A percentile compares a stretch with the other conserved stretches of the same genome.
phyloP scores from a whole-genome alignment of 2,113 vertebrate genomes.

The Delphinus delphis region DNA sequence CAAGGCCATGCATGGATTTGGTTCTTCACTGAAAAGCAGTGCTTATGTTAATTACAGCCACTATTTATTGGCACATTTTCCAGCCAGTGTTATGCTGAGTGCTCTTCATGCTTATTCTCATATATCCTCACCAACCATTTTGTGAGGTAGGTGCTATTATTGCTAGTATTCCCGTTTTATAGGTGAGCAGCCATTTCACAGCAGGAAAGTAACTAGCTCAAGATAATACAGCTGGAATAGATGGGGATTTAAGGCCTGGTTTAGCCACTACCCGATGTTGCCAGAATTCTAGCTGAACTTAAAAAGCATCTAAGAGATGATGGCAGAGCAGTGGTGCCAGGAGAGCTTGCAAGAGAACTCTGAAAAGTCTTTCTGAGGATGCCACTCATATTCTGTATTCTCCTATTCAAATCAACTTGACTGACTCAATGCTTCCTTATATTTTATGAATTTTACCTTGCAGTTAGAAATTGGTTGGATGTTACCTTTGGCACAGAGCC shows the following conservation, averaged over 20 bases:
- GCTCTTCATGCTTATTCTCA: not conserved
- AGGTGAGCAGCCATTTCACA: not conserved
- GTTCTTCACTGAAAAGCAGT: not conserved
- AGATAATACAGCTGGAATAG: not conserved
- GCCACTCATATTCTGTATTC: not conserved
- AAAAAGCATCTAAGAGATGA: not conserved
- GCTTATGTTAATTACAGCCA: not conserved
- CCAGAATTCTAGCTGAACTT: not conserved
- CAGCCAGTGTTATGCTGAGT: not conserved
- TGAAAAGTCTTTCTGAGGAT: not conserved
- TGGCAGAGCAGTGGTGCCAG: not conserved
- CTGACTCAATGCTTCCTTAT: not conserved
- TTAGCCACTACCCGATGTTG: not conserved
- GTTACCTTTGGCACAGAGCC: not conserved
- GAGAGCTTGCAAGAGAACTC: not conserved
- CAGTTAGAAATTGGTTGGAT: not conserved
- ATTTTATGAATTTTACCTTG: constrained; percentile 14
- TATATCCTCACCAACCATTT: not conserved
- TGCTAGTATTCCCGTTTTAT: not conserved
- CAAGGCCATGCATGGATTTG: not conserved
- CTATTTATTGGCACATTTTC: not conserved
- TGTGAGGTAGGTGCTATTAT: not conserved
- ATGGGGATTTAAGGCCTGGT: not conserved
- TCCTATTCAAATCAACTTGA: not conserved
- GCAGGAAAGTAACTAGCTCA: not conserved